Base-by-base conservation (phyloP, 2,888 invertebrate genomes). In the Sipha maydis region DNA sequence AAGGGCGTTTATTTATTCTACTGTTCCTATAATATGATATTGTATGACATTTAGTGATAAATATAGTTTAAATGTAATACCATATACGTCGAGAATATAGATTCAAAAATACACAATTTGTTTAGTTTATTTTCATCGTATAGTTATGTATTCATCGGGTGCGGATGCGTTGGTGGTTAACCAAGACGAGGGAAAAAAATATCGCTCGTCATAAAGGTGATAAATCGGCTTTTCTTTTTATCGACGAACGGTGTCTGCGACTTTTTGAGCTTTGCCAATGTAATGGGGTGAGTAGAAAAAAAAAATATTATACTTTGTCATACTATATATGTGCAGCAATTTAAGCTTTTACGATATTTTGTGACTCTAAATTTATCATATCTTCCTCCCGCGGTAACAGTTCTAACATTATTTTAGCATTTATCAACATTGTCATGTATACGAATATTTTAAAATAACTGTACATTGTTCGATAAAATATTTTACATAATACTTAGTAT, bases 191-290 rank as follows among this genome's bases (percentile, higher is more conserved):
- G 9, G 28, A 21, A 3, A 3, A 76, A 84, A 73, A 78, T 34
- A 85, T 85, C 75, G 85, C 78, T 85, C 78, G 85, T 85, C 85
- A 78, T 79, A 85, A 85, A 84, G 41, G 77, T 73, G 71, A 86
- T 79, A 86, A 79, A 86, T 86, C 79, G 85, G 54, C 54, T 85
- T 86, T 79, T 54, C 25, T 79, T 71, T 85, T 86, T 86, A 86
- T 86, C 85, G 79, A 73, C 38, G 71, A 54, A 73, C 85, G 71
- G 54, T 85, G 85, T 85, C 79, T 48, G 78, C 85, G 85, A 79
- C 84, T 85, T 85, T 85, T 79, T 54, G 79, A 79, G 85, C 85
- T 85, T 85, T 85, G 21, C 84, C 61, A 48, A 76, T 83, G 75
- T 61, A 61, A 84, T 61, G 84, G 76, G 28, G 75, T 28, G 84